These are phyloP conservation scores for Stratiolaelaps scimitus DNA, from an alignment of 1,140 invertebrate species.

Conservation along the genomic window DNA sequence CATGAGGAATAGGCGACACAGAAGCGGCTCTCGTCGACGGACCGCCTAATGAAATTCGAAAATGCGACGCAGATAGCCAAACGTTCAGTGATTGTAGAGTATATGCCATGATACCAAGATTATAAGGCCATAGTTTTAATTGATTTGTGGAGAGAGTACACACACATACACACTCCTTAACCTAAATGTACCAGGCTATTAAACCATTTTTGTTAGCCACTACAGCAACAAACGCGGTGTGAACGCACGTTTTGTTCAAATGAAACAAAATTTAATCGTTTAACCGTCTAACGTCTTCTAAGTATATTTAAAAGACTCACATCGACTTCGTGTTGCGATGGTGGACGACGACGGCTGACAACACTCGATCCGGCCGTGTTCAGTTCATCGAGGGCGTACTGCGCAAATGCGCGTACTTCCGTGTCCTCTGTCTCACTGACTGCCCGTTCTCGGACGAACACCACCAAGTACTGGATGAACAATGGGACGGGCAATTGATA, in stretches of 20 bases:
- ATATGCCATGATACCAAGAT: too few species aligned
- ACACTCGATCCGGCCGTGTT: conserved; percentile 59
- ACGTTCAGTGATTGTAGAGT: too few species aligned
- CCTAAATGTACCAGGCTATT: too few species aligned
- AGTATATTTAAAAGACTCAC: conserved; percentile 45
- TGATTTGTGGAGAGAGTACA: too few species aligned
- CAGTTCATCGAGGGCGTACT: conserved; percentile 86
- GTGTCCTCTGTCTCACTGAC: conserved; percentile 54
- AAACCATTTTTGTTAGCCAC: too few species aligned
- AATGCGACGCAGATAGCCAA: too few species aligned
- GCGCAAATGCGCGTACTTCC: conserved; percentile 61
- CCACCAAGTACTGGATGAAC: conserved; percentile 54
- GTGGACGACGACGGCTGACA: conserved; percentile 58
- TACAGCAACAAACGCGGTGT: background rate
- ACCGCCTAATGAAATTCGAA: background rate
- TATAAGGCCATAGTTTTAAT: too few species aligned
- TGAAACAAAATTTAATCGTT: background rate
- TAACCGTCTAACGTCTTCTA: conserved; percentile 1
- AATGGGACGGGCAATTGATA: conserved; percentile 34
- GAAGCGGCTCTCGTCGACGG: conserved; percentile 49
- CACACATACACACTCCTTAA: background rate
- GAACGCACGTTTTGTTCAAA: background rate
- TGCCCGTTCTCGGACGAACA: conserved; percentile 50
- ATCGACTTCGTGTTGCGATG: conserved; percentile 81
- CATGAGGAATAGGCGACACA: conserved; percentile 86